Conservation (phyloP, 1,140 invertebrate genomes). For the Kradibia gibbosae region DNA sequence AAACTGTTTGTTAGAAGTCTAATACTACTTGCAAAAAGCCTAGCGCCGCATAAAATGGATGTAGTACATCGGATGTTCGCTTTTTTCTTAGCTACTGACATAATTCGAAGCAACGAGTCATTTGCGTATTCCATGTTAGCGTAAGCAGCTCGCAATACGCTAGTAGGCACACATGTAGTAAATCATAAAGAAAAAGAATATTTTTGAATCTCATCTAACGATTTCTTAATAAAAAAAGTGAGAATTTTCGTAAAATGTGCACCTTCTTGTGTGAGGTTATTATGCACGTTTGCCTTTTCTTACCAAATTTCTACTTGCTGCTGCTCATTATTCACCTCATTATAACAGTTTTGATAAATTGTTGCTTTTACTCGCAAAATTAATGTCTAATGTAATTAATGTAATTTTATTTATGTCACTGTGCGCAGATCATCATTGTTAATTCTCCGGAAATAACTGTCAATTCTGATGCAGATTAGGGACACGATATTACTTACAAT, state of each 20-base stretch:
- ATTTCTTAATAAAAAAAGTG: neutral
- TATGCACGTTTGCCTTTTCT: neutral
- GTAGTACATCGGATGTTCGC: neutral
- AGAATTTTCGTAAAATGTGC: neutral
- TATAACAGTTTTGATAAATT: neutral
- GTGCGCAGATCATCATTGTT: neutral
- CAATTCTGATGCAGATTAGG: neutral
- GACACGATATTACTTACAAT: neutral
- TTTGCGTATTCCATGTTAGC: slow-evolving; percentile 39
- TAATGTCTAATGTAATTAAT: too few species aligned
- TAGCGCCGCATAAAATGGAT: neutral
- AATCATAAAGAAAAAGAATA: neutral
- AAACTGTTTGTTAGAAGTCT: neutral
- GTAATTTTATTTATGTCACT: neutral
- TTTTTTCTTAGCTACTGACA: slow-evolving; percentile 16
- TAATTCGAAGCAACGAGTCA: slow-evolving; percentile 47
- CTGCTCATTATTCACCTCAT: neutral
- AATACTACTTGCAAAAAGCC: neutral
- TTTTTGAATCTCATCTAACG: neutral
- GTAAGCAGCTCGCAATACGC: slow-evolving; percentile 12
- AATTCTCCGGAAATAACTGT: slow-evolving; percentile 8
- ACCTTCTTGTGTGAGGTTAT: neutral
- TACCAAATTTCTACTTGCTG: too few species aligned
- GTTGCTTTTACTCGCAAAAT: neutral
- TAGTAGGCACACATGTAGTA: slow-evolving; percentile 20